A percentile compares a stretch with the other conserved stretches of the same genome.
Conservation (phyloP, 1,140 invertebrate genomes). For the Coenobita brevimanus region DNA sequence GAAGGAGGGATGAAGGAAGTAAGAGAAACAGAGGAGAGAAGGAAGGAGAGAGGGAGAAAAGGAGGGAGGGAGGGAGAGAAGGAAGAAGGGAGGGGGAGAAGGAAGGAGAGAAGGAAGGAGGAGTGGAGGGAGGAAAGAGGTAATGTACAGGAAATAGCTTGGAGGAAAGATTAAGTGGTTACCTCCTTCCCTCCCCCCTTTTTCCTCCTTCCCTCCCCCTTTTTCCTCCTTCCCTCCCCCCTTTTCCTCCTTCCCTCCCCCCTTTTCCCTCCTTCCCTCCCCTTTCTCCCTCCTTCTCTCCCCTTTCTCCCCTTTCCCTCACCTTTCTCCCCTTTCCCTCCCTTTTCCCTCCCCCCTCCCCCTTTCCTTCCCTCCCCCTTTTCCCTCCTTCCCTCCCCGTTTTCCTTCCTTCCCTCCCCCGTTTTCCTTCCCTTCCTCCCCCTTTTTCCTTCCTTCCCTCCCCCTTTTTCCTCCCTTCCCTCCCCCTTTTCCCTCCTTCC, state of each 20-base stretch:
- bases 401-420: not conserved
- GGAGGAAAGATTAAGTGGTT: too few relatives aligned
- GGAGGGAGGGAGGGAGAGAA: too few relatives aligned
- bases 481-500: not conserved
- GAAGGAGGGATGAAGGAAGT: too few relatives aligned
- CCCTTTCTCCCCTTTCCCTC: not conserved
- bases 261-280: too few relatives aligned
- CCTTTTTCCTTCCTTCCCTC: slow-evolving; percentile 12
- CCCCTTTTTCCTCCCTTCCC: slow-evolving; percentile 30
- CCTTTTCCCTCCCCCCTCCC: slow-evolving; percentile 1
- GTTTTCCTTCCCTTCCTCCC: too few relatives aligned
- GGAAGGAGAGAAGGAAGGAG: too few relatives aligned
- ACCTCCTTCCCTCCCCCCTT: too few relatives aligned
- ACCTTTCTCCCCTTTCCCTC: not conserved
- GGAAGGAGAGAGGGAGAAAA: too few relatives aligned
- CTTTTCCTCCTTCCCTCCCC: slow-evolving; percentile 25
- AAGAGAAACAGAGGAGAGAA: too few relatives aligned
- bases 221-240: slow-evolving; percentile 22
- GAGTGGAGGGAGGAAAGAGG: too few relatives aligned
- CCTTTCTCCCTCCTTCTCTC: not conserved
- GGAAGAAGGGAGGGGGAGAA: too few relatives aligned
- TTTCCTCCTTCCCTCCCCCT: not conserved
- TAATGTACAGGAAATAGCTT: too few relatives aligned
- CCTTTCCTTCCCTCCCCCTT: slow-evolving; percentile 31
- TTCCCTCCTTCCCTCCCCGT: not conserved